A percentile compares a stretch with the other conserved stretches of the same genome.
These are phyloP conservation scores for Caenorhabditis sulstoni DNA, from an alignment of 2,888 invertebrate species.

Conservation along the genomic window DNA sequence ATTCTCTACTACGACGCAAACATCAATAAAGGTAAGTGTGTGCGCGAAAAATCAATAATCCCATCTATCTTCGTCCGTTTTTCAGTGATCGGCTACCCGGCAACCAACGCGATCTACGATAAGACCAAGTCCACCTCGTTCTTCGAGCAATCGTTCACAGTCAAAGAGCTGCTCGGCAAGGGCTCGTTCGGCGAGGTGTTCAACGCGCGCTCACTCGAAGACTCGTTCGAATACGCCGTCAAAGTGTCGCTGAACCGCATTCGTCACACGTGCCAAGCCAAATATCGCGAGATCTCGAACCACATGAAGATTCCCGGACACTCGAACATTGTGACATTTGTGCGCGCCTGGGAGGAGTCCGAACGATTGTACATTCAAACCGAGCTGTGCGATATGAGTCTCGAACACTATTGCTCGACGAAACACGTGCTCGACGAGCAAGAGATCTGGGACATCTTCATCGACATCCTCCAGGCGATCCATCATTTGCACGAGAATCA, in stretches of 20 bases:
- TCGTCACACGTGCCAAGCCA: slow-evolving; percentile 65
- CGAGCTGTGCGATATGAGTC: slow-evolving; percentile 85
- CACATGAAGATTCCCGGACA: slow-evolving; percentile 86
- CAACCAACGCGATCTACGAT: slow-evolving; percentile 79
- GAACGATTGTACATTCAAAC: slow-evolving; percentile 81
- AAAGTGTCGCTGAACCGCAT: slow-evolving; percentile 83
- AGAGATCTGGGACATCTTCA: slow-evolving; percentile 85
- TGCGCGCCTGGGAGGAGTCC: slow-evolving; percentile 87
- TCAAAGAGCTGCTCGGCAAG: slow-evolving; percentile 85
- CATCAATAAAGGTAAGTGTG: slow-evolving; percentile 18
- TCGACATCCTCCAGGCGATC: slow-evolving; percentile 84
- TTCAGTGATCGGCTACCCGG: slow-evolving; percentile 21
- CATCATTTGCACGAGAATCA: slow-evolving; percentile 86
- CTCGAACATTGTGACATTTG: slow-evolving; percentile 85
- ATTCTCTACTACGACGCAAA: background rate
- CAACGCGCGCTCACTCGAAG: slow-evolving; percentile 85
- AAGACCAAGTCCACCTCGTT: slow-evolving; percentile 83
- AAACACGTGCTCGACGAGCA: slow-evolving; percentile 84
- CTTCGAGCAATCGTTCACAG: slow-evolving; percentile 86
- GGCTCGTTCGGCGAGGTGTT: slow-evolving; percentile 89
- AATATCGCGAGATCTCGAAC: slow-evolving; percentile 83
- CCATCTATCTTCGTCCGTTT: too few species aligned
- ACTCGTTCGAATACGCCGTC: slow-evolving; percentile 86
- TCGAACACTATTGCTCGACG: slow-evolving; percentile 84
- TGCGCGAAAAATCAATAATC: background rate